A percentile compares a stretch with the other conserved stretches of the same genome.
These are phyloP conservation scores for Dasypolia templi DNA, from an alignment of 2,888 invertebrate species.

Conservation along the genomic window DNA sequence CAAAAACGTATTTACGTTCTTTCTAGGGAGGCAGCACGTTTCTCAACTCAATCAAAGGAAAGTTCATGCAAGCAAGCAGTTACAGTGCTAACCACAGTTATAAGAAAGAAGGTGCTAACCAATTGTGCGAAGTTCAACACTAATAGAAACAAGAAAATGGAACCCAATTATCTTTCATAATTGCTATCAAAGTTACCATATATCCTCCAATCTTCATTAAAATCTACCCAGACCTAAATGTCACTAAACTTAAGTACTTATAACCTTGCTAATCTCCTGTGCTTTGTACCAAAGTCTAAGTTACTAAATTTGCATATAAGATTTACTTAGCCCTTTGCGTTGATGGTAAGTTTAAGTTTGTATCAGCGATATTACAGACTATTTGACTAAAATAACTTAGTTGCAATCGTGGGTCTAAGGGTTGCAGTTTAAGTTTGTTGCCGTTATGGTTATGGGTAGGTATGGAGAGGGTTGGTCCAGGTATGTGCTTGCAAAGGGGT, in stretches of 20 bases:
- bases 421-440: conserved; percentile 35
- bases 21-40: no score
- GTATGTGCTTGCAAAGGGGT: background rate
- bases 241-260: conserved; percentile 30
- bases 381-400: conserved; percentile 72
- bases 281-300: conserved; percentile 67
- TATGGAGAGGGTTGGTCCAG: background rate
- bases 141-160: background rate
- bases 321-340: conserved; percentile 77
- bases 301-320: conserved; percentile 81
- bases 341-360: conserved; percentile 78
- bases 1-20: no score
- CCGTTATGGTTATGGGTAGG: conserved; percentile 15
- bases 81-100: no score
- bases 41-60: no score
- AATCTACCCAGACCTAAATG: conserved; percentile 29
- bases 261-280: conserved; percentile 47
- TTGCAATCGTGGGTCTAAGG: conserved; percentile 58
- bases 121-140: no score
- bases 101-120: no score
- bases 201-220: conserved; percentile 8
- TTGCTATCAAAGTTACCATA: conserved; percentile 10
- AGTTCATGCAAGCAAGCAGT: no score
- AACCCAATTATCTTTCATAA: background rate
- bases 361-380: conserved; percentile 71